Evolutionary conservation across 1,140 invertebrate genomes (phyloP), one percentile per base, ranked within the genome.

Genomic region (Drosophila mayri): DNA sequence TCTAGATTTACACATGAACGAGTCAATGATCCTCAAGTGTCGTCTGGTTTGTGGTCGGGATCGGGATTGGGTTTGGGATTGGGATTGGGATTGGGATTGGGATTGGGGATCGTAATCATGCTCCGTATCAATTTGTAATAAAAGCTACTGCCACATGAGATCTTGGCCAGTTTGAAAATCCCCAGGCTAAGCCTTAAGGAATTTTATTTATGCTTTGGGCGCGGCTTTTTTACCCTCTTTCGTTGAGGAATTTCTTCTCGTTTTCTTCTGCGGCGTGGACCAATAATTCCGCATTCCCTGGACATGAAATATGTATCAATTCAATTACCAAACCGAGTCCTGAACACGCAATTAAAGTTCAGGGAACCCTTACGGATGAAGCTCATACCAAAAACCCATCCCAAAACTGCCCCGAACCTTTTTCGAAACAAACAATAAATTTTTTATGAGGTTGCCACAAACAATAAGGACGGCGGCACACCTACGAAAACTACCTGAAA

Each of bases 341-440:
- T 88, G 82, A 83, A 70, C 85, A 87, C 84, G 84, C 84, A 87
- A 88, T 88, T 74, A 77, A 80, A 71, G 52, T 72, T 66, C 63
- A 76, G 35, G 49, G 28, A 87, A 70, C 49, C 58, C 60, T 41
- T 67, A 18, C 47, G 11, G 20, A 47, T 47, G 44, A 25, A 25
- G 18, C 49, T n/a, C 44, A 58, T 50, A 52, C 72, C 62, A 32
- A 63, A 47, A 74, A 32, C 50, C 20, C 49, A 58, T 32, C 58
- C 73, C 59, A 54, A 66, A 50, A 70, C 81, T 72, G 76, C 67
- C 67, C 73, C 77, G 76, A 67, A 76, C 76, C 68, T 63, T 37
- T n/a, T 62, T 30, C 16, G 22, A 37, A 20, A 44, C 40, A 62
- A 63, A 63, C n/a, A 40, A 54, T 35, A 22, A 8, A 16, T 60